phyloP scores from a whole-genome alignment of 2,113 vertebrate species.

The Tragelaphus scriptus region DNA sequence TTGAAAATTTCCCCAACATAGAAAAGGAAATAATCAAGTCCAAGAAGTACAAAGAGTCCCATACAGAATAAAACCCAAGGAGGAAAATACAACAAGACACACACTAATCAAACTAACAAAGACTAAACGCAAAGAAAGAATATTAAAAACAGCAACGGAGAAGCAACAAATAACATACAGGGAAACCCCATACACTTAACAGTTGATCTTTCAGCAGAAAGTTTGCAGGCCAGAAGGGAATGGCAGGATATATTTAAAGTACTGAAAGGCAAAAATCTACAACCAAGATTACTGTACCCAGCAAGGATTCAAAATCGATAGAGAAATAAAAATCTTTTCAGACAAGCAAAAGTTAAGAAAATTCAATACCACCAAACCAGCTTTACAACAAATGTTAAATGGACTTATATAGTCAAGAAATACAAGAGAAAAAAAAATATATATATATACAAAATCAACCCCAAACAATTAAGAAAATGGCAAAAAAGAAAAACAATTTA shows the following conservation, averaged over 20 bases:
- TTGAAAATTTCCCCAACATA: not conserved
- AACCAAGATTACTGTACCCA: not conserved
- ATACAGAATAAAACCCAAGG: not conserved
- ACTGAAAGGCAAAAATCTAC: not conserved
- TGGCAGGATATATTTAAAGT: not conserved
- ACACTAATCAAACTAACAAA: not conserved
- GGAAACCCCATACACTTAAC: not conserved
- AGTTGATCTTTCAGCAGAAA: not conserved
- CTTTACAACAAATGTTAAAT: not conserved
- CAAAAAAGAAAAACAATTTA: not conserved
- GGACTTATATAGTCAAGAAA: not conserved
- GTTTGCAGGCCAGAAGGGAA: not conserved
- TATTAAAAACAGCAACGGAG: not conserved
- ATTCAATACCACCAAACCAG: not conserved
- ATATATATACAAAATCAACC: not conserved
- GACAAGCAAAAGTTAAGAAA: not conserved
- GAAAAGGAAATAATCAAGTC: not conserved
- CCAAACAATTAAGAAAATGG: not conserved
- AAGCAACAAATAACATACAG: not conserved
- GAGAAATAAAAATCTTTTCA: not conserved
- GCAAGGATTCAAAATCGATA: not conserved
- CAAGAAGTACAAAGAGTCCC: not conserved
- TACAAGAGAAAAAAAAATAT: not conserved
- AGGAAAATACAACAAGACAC: not conserved
- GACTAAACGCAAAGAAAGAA: not conserved